These are phyloP conservation scores for Emmelina monodactyla DNA, from an alignment of 2,888 invertebrate species.

Conservation along the genomic window DNA sequence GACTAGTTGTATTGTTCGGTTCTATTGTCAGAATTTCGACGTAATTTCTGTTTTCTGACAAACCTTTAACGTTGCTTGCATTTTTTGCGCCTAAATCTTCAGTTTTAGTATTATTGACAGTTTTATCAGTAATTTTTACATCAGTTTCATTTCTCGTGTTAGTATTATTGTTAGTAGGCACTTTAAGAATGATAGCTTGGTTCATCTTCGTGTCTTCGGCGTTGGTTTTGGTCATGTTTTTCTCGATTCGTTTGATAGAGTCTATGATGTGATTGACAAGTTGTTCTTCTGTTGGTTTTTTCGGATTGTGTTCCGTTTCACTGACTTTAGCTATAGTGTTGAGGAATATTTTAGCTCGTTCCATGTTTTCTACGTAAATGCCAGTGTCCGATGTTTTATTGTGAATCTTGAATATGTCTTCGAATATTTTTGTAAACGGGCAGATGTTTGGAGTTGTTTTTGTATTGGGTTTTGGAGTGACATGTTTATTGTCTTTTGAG, in stretches of 20 bases:
- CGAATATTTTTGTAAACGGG: conserved; percentile 48
- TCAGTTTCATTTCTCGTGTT: conserved; percentile 18
- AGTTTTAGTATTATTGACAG: conserved; percentile 10
- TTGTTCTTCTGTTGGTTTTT: conserved; percentile 36
- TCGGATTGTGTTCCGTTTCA: conserved; percentile 24
- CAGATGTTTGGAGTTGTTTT: conserved; percentile 30
- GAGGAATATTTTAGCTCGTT: conserved; percentile 64
- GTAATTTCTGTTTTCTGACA: conserved; percentile 28
- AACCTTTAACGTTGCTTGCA: conserved; percentile 10
- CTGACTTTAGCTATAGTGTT: conserved; percentile 64
- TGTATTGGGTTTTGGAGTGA: conserved; percentile 15
- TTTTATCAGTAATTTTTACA: conserved; percentile 15
- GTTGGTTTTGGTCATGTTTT: conserved; percentile 31
- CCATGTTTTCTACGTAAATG: conserved; percentile 28
- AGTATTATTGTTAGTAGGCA: conserved; percentile 17
- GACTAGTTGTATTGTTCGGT: conserved; percentile 36
- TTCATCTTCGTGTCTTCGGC: conserved; percentile 29
- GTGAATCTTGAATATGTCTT: conserved; percentile 48
- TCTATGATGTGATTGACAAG: conserved; percentile 48
- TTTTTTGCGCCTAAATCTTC: conserved; percentile 8
- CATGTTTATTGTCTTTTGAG: conserved; percentile 16
- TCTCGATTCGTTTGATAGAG: conserved; percentile 51
- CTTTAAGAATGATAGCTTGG: conserved; percentile 45
- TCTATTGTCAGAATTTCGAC: conserved; percentile 51
- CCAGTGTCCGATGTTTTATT: conserved; percentile 29